phyloP scores from a whole-genome alignment of 64 coral and sea anemone species.

The Porites lutea region DNA sequence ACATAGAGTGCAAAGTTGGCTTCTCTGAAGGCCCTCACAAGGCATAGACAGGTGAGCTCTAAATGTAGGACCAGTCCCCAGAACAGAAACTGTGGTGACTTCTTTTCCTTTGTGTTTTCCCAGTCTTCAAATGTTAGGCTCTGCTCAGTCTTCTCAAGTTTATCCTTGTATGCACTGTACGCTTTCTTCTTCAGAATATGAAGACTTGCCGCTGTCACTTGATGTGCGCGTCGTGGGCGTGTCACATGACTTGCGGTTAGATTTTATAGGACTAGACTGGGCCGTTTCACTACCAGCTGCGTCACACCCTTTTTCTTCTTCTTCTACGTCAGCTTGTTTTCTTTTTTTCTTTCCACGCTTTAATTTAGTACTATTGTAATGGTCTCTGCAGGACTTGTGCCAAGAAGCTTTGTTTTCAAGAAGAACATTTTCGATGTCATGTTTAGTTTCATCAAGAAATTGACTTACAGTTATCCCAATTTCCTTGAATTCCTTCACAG shows the following conservation, averaged over 20 bases:
- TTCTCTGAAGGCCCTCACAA: slow-evolving; percentile 30
- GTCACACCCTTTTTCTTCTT: not conserved
- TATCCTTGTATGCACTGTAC: slow-evolving; percentile 47
- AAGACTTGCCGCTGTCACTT: too few species aligned
- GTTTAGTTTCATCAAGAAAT: not conserved
- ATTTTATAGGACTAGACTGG: slow-evolving; percentile 3
- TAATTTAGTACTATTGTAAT: slow-evolving; percentile 65
- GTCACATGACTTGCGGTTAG: slow-evolving; percentile 46
- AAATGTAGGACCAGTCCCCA: slow-evolving; percentile 32
- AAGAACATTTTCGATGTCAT: slow-evolving; percentile 25
- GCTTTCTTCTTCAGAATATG: slow-evolving; percentile 46
- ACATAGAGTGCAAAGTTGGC: slow-evolving; percentile 24
- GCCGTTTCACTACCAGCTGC: not conserved
- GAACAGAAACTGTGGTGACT: slow-evolving; percentile 53
- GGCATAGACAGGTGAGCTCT: not conserved
- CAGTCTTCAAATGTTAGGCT: slow-evolving; percentile 60
- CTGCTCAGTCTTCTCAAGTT: slow-evolving; percentile 39
- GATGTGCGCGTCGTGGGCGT: too few species aligned
- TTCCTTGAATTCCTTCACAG: not conserved
- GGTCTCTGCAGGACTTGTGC: slow-evolving; percentile 72
- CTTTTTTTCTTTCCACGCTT: slow-evolving; percentile 39
- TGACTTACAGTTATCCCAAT: too few species aligned
- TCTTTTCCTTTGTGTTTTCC: slow-evolving; percentile 55
- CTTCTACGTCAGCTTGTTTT: not conserved
- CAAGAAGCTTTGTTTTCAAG: slow-evolving; percentile 57